Evolutionary conservation across 2,113 vertebrate genomes (phyloP), one percentile per base, ranked within the genome.

Genomic region (Dermatemys mawii): DNA sequence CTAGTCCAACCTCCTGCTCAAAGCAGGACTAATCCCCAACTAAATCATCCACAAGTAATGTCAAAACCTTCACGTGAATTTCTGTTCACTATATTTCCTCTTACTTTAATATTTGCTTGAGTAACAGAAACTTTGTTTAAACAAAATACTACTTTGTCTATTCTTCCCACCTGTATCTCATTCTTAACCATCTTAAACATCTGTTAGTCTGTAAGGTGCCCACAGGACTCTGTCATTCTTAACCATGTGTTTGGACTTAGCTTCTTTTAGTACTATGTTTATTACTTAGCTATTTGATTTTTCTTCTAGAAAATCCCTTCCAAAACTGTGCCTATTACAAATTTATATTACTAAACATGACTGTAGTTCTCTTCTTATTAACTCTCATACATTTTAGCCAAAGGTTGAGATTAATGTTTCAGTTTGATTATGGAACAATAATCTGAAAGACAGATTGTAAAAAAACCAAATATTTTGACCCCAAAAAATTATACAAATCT

Each of bases 301-400:
- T 86, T 78, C 8, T 90, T 79, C 12, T 84, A 3, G 51, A 86
- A 51, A 76, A 92, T 7, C 17, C 78, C 32, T 93, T n/a, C 17
- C 24, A 22, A 48, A 80, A 4, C 11, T 49, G 32, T 21, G 29
- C 11, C 84, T 49, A 70, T 73, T 67, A 41, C 2, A 24, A n/a
- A 13, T 41, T 1, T 29, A 7, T 0, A 1, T 88, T 82, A 10
- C 50, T 51, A 44, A 87, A 49, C 16, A 1, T 11, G 21, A 4
- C 86, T 84, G 5, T 6, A 35, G 22, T 70, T 92, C 55, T 87
- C n/a, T 35, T 90, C 38, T 67, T 90, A 60, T 3, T 60, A 29
- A 46, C 93, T 44, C n/a, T 26, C 83, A 22, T 86, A 2, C 73
- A 50, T 4, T 32, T 11, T 38, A n/a, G 67, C 8, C 84, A 55